Evolutionary conservation across 2,113 vertebrate species (phyloP), one percentile per base, ranked within the genome.

Genomic region (Phalacrocorax carbo): DNA sequence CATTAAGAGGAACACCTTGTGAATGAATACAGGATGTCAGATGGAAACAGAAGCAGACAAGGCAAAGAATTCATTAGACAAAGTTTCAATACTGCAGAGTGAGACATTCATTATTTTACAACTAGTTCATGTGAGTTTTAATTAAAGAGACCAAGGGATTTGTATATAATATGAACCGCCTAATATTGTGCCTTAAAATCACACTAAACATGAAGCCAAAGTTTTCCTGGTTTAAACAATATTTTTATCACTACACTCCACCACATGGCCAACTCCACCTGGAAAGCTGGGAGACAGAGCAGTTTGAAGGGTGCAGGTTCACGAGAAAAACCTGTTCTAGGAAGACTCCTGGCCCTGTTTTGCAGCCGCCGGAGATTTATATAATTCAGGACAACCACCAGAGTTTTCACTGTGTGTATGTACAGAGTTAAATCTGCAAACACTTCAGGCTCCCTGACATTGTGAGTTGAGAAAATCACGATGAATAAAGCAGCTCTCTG

Each of bases 11-110:
- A 97, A 90, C 91, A 95, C 94, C 91, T 91, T 92, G 91, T 95
- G 96, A 96, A 97, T 97, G 97, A 96, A 96, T 88, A 48, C 93
- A 95, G 95, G 95, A 95, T 97, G 91, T 95, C 93, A 91, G 83
- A 49, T 87, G 81, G 95, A 93, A 94, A 93, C 86, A 87, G 88
- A 82, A 49, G 69, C 90, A 90, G 87, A 25, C 55, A 83, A 73
- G 85, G 96, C 62, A 61, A 96, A 88, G 94, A 94, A 94, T 92
- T 97, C 90, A 93, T 96, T 92, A 96, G 93, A 95, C 62, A 72
- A 88, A 88, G 69, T 93, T 97, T 95, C 92, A 79, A 49, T 75
- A 57, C 65, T 69, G 90, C 65, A 58, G 71, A 93, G 85, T 18
- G 61, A 94, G 87, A 58, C 52, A 60, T 90, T 97, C 90, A 76